A percentile compares a stretch with the other conserved stretches of the same genome.
Evolutionary conservation across 2,888 invertebrate species (phyloP).

Genomic region (Smittia sp.): DNA sequence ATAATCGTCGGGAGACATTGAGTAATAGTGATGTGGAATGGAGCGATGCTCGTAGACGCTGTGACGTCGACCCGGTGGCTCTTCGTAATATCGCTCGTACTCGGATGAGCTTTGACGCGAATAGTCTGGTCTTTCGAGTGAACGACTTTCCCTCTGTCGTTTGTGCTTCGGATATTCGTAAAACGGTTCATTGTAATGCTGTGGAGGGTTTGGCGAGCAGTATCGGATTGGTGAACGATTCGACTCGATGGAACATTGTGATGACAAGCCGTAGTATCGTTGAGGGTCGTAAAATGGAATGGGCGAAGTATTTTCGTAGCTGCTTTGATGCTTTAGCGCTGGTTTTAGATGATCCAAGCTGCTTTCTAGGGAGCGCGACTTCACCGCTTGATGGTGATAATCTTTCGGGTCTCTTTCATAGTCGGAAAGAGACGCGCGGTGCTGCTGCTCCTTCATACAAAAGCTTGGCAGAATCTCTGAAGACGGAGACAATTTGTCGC

Average conservation of each 20-base stretch:
- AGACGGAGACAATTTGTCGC: conserved; percentile 39
- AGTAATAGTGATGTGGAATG: conserved; percentile 38
- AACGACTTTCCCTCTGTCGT: conserved; percentile 28
- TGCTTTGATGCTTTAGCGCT: conserved; percentile 36
- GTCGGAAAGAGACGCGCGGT: conserved; percentile 35
- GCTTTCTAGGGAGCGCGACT: conserved; percentile 32
- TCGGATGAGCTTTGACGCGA: conserved; percentile 39
- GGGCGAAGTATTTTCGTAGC: conserved; percentile 29
- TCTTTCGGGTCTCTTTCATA: conserved; percentile 33
- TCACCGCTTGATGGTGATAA: conserved; percentile 35
- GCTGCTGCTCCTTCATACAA: conserved; percentile 12
- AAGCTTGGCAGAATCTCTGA: conserved; percentile 37
- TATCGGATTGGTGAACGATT: conserved; percentile 38
- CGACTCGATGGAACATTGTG: conserved; percentile 36
- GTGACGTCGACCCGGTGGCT: conserved; percentile 27
- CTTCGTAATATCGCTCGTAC: conserved; percentile 39
- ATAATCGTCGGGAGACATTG: conserved; percentile 39
- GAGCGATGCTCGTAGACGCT: conserved; percentile 40
- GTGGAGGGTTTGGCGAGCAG: conserved; percentile 31
- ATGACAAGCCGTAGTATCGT: conserved; percentile 23
- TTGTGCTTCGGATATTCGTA: conserved; percentile 29
- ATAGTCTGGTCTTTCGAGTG: conserved; percentile 35
- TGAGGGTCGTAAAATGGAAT: not conserved
- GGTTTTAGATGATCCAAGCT: conserved; percentile 38
- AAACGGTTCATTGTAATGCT: conserved; percentile 31